Evolutionary conservation across 2,888 invertebrate species (phyloP).

Genomic region (Alloplasta piceator): DNA sequence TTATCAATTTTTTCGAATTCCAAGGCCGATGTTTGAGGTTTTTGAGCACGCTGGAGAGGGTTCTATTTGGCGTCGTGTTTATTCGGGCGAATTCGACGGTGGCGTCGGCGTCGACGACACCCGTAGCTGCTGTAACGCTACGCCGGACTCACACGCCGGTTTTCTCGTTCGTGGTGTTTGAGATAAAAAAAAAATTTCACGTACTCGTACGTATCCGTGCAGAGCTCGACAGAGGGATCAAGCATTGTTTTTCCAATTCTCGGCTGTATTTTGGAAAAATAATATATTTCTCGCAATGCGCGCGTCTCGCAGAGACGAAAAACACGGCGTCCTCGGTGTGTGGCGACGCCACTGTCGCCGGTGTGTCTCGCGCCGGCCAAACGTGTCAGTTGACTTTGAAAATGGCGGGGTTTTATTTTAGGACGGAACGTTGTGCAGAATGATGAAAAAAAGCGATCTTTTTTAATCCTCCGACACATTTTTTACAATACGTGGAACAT

Average conservation of each 20-base stretch:
- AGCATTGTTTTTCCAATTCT: not conserved
- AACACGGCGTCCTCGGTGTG: conserved; percentile 12
- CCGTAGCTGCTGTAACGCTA: conserved; percentile 39
- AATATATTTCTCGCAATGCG: too few species aligned
- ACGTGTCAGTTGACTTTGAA: conserved; percentile 76
- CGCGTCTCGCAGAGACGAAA: too few species aligned
- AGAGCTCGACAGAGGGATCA: not conserved
- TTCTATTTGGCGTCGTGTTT: conserved; percentile 50
- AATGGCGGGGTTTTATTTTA: conserved; percentile 77
- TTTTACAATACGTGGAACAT: too few species aligned
- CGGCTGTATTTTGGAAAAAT: too few species aligned
- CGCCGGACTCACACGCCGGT: conserved; percentile 62
- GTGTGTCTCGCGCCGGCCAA: conserved; percentile 61
- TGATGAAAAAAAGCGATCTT: too few species aligned
- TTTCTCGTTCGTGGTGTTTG: conserved; percentile 14
- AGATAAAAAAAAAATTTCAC: not conserved
- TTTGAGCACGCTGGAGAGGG: conserved; percentile 3
- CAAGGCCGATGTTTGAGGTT: not conserved
- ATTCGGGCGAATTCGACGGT: conserved; percentile 38
- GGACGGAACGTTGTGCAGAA: too few species aligned
- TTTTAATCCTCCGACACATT: too few species aligned
- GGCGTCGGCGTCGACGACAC: conserved; percentile 35
- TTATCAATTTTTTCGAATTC: not conserved
- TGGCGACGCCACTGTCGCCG: conserved; percentile 60
- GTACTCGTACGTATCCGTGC: not conserved